Percentiles rank a stretch among this genome's conserved stretches.
Evolutionary conservation across 2,113 vertebrate species (phyloP).

Genomic region (Gorilla gorilla): DNA sequence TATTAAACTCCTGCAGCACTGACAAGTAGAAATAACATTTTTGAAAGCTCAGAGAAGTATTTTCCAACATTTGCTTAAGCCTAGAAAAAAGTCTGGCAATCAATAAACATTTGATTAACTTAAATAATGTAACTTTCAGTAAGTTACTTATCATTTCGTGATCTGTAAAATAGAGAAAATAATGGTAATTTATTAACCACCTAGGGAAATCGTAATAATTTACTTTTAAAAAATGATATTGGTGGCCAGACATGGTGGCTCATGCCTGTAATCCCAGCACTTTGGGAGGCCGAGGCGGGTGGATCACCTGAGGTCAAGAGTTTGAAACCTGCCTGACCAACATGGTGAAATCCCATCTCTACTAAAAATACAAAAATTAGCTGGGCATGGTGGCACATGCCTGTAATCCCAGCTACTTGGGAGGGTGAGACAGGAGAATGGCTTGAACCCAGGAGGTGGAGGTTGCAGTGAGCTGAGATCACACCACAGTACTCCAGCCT

Average conservation of each 20-base stretch:
- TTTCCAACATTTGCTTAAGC: background rate
- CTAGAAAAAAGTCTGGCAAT: background rate
- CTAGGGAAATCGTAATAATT: background rate
- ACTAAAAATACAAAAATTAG: too few species aligned
- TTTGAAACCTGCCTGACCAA: too few species aligned
- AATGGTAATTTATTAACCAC: background rate
- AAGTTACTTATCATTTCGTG: background rate
- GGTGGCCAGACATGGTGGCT: background rate
- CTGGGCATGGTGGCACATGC: too few species aligned
- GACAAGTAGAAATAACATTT: background rate
- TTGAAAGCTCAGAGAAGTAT: background rate
- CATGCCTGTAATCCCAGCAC: too few species aligned
- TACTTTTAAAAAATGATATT: background rate
- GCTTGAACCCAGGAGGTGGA: too few species aligned
- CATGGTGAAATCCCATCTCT: too few species aligned
- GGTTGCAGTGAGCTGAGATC: too few species aligned
- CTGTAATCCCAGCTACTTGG: too few species aligned
- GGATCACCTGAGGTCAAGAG: too few species aligned
- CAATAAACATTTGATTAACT: background rate
- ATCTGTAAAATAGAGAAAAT: background rate
- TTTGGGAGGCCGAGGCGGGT: too few species aligned
- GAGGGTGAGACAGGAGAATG: too few species aligned
- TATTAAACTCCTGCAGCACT: background rate
- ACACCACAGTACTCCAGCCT: too few species aligned
- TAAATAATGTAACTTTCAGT: background rate